Conservation (phyloP, 2,797 vertebrate genomes). For the Aldrovandia affinis region DNA sequence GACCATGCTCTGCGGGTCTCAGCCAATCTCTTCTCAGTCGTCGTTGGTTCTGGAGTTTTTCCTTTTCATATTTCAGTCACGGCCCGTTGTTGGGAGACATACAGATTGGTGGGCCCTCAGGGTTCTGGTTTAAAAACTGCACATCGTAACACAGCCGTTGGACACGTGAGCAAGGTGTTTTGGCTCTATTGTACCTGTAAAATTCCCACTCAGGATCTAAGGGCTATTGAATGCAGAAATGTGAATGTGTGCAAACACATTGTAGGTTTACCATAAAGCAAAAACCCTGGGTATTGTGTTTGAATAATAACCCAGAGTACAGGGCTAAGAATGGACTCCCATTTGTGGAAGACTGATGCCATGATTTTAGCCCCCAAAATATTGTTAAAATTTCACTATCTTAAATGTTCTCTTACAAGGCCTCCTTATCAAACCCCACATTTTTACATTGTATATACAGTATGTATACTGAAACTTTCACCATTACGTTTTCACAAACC, state of each 20-base stretch:
- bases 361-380: no score
- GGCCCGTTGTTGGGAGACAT: background rate
- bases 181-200: constrained; percentile 3
- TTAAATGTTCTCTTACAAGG: no score
- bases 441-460: no score
- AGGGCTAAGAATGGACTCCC: background rate
- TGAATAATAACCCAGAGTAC: background rate
- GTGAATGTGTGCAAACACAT: no score
- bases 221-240: background rate
- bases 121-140: constrained; percentile 16
- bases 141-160: background rate
- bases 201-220: background rate
- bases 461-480: no score
- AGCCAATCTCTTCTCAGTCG: background rate
- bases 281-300: constrained; percentile 8
- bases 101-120: constrained; percentile 13
- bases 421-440: no score
- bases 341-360: background rate
- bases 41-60: background rate
- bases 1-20: background rate
- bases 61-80: constrained; percentile 16
- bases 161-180: background rate
- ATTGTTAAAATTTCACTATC: no score
- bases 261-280: background rate
- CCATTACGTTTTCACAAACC: no score